Percentiles rank a stretch among this genome's conserved stretches.
phyloP scores from a whole-genome alignment of 1,140 invertebrate species.

The Drosophila arizonae region DNA sequence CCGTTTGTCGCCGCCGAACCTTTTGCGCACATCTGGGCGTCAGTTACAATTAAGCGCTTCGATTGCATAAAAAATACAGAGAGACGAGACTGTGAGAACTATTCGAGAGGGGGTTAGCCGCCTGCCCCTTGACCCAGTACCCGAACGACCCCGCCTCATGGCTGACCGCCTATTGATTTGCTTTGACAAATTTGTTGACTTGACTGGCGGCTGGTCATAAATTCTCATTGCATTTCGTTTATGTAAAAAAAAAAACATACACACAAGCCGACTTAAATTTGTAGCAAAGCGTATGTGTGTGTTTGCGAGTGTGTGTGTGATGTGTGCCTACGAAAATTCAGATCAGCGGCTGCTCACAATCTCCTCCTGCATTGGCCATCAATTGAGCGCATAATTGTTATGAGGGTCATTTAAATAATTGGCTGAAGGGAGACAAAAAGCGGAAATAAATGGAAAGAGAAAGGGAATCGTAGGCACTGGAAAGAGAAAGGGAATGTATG shows the following conservation, averaged over 20 bases:
- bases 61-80: constrained; percentile 34
- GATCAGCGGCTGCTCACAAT: constrained; percentile 13
- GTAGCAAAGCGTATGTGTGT: background rate
- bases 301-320: constrained; percentile 7
- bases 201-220: constrained; percentile 50
- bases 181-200: constrained; percentile 71
- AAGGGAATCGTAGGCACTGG: background rate
- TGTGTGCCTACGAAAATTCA: constrained; percentile 45
- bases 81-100: constrained; percentile 53
- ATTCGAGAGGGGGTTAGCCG: constrained; percentile 14
- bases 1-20: constrained; percentile 38
- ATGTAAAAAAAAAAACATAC: constrained; percentile 62
- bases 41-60: constrained; percentile 69
- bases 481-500: background rate
- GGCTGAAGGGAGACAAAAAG: constrained; percentile 1
- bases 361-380: constrained; percentile 35
- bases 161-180: constrained; percentile 53
- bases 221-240: constrained; percentile 76
- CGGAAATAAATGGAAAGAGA: background rate
- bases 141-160: background rate
- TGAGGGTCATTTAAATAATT: constrained; percentile 76
- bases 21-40: constrained; percentile 65
- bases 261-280: constrained; percentile 9
- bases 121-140: background rate
- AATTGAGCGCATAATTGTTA: constrained; percentile 76